Evolutionary conservation across 2,797 vertebrate genomes (phyloP).

Genomic region (Taenioides sp.): DNA sequence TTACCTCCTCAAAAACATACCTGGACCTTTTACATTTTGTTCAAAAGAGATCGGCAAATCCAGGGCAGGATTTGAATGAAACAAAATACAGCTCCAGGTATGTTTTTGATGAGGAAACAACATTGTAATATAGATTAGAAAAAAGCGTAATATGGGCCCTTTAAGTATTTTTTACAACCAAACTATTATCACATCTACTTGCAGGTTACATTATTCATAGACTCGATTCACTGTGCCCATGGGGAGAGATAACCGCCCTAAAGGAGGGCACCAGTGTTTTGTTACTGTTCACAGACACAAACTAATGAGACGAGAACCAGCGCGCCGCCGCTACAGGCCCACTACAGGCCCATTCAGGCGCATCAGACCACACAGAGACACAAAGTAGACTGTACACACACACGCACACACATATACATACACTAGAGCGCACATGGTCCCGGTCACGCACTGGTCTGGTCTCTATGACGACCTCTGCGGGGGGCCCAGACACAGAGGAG

Average conservation of each 20-base stretch:
- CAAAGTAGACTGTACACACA: conserved; percentile 7
- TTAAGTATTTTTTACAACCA: no score
- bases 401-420: conserved; percentile 17
- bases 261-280: conserved; percentile 64
- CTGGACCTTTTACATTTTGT: no score
- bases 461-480: conserved; percentile 42
- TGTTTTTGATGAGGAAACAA: no score
- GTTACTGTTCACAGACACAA: conserved; percentile 71
- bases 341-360: conserved; percentile 57
- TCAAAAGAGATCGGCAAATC: no score
- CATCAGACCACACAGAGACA: conserved; percentile 2
- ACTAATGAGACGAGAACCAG: conserved; percentile 74
- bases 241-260: conserved; percentile 11
- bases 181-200: no score
- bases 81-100: no score
- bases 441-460: conserved; percentile 35
- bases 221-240: background rate
- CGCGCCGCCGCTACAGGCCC: conserved; percentile 57
- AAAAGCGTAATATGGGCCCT: no score
- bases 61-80: no score
- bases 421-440: conserved; percentile 22
- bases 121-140: no score
- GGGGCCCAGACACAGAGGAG: conserved; percentile 44
- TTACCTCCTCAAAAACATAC: no score
- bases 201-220: no score